These are phyloP conservation scores for Griposia aprilina DNA, from an alignment of 2,888 invertebrate genomes.

Conservation along the genomic window DNA sequence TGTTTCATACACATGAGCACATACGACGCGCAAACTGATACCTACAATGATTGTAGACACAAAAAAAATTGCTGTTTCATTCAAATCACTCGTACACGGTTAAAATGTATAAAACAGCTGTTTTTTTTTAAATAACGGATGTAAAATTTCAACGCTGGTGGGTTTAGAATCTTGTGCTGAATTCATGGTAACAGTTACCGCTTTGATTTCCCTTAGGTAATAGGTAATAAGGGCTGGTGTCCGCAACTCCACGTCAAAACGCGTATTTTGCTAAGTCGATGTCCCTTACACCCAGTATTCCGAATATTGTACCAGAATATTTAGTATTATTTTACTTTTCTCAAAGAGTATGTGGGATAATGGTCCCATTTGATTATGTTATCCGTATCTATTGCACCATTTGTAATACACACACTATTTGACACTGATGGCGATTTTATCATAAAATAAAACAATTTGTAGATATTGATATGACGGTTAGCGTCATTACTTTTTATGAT, in stretches of 20 bases:
- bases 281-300: too few relatives aligned
- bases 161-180: too few relatives aligned
- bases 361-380: conserved; percentile 54
- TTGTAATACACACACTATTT: conserved; percentile 65
- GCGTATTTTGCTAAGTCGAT: too few relatives aligned
- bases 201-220: not conserved
- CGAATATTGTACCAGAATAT: conserved; percentile 21
- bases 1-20: too few relatives aligned
- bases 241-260: too few relatives aligned
- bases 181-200: not conserved
- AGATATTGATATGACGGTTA: conserved; percentile 73
- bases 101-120: not conserved
- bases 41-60: not conserved
- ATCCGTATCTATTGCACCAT: conserved; percentile 55
- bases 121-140: not conserved
- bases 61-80: not conserved
- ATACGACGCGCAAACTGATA: too few relatives aligned
- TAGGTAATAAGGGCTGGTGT: too few relatives aligned
- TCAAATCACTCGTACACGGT: not conserved
- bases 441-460: conserved; percentile 73
- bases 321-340: conserved; percentile 22
- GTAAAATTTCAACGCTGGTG: not conserved
- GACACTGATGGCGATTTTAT: conserved; percentile 67
- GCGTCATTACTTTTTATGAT: conserved; percentile 78
- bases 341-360: conserved; percentile 38